These are phyloP conservation scores for Orchesella flavescens DNA, from an alignment of 2,888 invertebrate species.

Conservation along the genomic window DNA sequence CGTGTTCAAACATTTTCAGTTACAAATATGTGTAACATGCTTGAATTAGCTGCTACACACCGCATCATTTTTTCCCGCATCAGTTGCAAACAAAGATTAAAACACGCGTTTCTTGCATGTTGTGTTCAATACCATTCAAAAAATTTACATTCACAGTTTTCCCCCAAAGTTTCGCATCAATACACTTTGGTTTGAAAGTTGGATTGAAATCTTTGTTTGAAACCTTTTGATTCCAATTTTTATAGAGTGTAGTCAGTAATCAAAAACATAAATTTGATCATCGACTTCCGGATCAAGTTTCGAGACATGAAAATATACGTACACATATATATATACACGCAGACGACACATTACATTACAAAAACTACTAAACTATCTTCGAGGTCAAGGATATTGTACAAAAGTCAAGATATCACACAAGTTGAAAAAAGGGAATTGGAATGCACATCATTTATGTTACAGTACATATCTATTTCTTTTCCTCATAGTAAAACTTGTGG, in stretches of 20 bases:
- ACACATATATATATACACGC: no score
- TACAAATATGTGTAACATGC: background rate
- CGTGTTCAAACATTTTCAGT: background rate
- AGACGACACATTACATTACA: background rate
- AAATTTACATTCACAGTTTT: no score
- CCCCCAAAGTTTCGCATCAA: no score
- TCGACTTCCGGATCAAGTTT: constrained; percentile 14
- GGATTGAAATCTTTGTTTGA: background rate
- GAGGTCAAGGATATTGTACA: constrained; percentile 48
- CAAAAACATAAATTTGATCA: constrained; percentile 4
- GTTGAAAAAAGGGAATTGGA: background rate
- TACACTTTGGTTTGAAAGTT: no score
- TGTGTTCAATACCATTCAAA: no score
- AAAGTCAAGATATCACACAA: background rate
- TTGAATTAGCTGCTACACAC: no score
- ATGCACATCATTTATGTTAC: background rate
- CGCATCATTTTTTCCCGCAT: no score
- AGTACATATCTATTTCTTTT: background rate
- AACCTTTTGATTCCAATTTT: background rate
- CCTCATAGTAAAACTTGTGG: background rate
- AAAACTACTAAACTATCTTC: background rate
- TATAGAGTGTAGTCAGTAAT: background rate
- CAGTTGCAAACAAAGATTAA: no score
- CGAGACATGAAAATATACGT: no score
- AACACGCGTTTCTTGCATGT: no score